Conservation (phyloP, 2,888 invertebrate genomes). For the Ptychoptera albimana region DNA sequence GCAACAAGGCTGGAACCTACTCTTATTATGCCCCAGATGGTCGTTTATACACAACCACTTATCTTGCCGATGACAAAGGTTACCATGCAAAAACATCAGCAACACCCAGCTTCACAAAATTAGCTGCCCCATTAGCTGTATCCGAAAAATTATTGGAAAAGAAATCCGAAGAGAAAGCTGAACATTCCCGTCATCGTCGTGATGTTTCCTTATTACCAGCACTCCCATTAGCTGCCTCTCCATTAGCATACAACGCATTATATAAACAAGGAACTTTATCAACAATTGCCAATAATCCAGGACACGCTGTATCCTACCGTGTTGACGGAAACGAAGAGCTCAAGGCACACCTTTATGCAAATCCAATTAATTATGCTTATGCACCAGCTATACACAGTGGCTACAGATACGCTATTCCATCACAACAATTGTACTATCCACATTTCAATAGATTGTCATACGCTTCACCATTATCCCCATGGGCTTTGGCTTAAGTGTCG, state of each 20-base stretch:
- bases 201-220: no score
- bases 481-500: no score
- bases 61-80: slow-evolving; percentile 29
- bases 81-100: slow-evolving; percentile 31
- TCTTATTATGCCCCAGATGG: slow-evolving; percentile 33
- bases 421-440: no score
- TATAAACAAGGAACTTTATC: slow-evolving; percentile 21
- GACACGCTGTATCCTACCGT: slow-evolving; percentile 28
- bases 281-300: slow-evolving; percentile 28
- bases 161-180: slow-evolving; percentile 7
- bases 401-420: no score
- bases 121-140: background rate
- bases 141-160: no score
- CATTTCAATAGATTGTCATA: no score
- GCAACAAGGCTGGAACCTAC: slow-evolving; percentile 30
- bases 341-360: background rate
- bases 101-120: slow-evolving; percentile 17
- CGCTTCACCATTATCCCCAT: no score
- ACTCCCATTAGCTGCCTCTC: slow-evolving; percentile 5
- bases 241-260: slow-evolving; percentile 9
- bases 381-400: no score
- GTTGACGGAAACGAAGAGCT: slow-evolving; percentile 16
- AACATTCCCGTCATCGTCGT: slow-evolving; percentile 7
- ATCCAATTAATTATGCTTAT: no score
- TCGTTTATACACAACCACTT: slow-evolving; percentile 27